Percentiles rank a stretch among this genome's conserved stretches.
Evolutionary conservation across 2,888 invertebrate genomes (phyloP).

Genomic region (Tetragnatha montana): DNA sequence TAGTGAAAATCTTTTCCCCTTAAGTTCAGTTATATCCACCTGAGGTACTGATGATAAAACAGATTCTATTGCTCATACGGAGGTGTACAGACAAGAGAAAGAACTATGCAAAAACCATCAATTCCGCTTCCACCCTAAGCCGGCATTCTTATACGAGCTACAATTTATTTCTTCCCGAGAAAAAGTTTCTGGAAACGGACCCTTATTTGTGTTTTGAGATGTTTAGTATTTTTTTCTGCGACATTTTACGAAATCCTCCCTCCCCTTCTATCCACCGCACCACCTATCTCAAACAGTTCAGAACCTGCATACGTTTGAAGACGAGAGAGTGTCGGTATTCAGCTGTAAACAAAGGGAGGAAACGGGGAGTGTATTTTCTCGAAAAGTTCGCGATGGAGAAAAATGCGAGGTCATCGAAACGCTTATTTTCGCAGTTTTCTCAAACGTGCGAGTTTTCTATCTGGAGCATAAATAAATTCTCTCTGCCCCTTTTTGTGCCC

Average conservation of each 20-base stretch:
- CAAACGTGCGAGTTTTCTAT: background rate
- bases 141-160: background rate
- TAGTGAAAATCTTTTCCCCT: background rate
- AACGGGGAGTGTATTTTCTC: background rate
- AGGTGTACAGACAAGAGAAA: background rate
- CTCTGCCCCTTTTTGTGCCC: background rate
- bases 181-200: slow-evolving; percentile 11
- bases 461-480: background rate
- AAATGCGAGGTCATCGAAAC: background rate
- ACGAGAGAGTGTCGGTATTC: background rate
- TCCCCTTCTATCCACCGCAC: background rate
- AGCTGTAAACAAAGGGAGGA: background rate
- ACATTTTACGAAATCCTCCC: slow-evolving; percentile 2
- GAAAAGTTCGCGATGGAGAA: background rate
- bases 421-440: background rate
- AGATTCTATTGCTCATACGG: background rate
- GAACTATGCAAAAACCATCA: background rate
- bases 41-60: background rate
- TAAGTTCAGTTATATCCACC: background rate
- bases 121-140: background rate
- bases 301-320: background rate
- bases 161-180: background rate
- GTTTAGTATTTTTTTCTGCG: slow-evolving; percentile 12
- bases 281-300: background rate
- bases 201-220: slow-evolving; percentile 28